phyloP scores from a whole-genome alignment of 2,113 vertebrate genomes.

The Ahaetulla prasina region DNA sequence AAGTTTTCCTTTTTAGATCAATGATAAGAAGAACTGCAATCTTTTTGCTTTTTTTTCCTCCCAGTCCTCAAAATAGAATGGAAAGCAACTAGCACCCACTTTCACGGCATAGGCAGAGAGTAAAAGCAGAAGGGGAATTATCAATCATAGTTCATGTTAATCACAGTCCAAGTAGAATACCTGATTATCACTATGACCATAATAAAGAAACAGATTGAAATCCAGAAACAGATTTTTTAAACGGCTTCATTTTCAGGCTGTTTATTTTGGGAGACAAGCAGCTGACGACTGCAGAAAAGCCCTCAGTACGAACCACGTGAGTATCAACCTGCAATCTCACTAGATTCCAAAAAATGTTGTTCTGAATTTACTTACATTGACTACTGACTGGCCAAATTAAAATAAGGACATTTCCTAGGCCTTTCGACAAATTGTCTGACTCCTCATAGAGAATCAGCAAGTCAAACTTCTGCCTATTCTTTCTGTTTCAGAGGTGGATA shows the following conservation, averaged over 20 bases:
- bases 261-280: background rate
- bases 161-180: background rate
- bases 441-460: background rate
- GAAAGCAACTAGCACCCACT: background rate
- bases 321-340: background rate
- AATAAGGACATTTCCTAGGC: background rate
- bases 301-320: background rate
- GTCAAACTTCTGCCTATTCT: background rate
- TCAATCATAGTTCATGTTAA: background rate
- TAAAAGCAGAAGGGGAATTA: background rate
- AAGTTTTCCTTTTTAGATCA: background rate
- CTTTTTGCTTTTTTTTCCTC: background rate
- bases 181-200: background rate
- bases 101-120: background rate
- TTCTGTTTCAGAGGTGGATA: background rate
- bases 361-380: background rate
- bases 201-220: background rate
- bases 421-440: background rate
- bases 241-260: background rate
- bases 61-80: background rate
- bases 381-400: background rate
- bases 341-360: background rate
- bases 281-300: background rate
- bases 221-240: background rate
- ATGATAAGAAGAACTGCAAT: background rate